These are phyloP conservation scores for Polyodon spathula DNA, from an alignment of 2,113 vertebrate species.

Conservation along the genomic window DNA sequence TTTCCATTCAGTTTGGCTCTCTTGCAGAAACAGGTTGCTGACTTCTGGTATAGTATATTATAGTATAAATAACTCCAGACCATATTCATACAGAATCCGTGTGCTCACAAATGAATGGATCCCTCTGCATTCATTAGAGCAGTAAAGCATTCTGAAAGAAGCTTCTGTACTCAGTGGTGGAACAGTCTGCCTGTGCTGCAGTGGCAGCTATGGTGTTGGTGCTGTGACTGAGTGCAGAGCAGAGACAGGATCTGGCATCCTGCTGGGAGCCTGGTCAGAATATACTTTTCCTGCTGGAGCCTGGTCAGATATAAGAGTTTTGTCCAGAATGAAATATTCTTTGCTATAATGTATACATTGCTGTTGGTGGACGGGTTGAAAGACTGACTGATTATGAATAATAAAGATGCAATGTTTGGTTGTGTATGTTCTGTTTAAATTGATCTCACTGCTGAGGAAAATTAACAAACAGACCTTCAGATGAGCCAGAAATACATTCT, in stretches of 20 bases:
- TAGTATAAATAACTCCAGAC: no score
- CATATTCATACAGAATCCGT: no score
- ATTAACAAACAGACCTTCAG: constrained; percentile 22
- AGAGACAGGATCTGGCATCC: constrained; percentile 11
- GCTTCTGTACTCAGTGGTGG: no score
- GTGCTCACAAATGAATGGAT: no score
- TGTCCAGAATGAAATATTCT: constrained; percentile 24
- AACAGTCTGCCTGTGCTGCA: no score
- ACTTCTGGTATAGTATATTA: no score
- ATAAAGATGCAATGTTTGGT: constrained; percentile 5
- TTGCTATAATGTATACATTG: constrained; percentile 30
- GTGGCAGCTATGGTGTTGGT: neutral
- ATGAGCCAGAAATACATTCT: neutral
- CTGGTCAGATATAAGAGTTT: constrained; percentile 22
- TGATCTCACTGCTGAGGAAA: constrained; percentile 13
- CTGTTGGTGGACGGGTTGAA: constrained; percentile 16
- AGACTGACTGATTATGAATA: constrained; percentile 15
- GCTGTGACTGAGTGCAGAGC: constrained; percentile 7
- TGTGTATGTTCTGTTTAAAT: constrained; percentile 4
- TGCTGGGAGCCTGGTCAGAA: constrained; percentile 18
- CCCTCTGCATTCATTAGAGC: no score
- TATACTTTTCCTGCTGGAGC: no score
- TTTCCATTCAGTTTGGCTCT: no score
- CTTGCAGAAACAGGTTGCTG: no score
- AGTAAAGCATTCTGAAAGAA: no score